Evolutionary conservation across 2,888 invertebrate species (phyloP), one percentile per base, ranked within the genome.

Genomic region (Lucinisca nassula): DNA sequence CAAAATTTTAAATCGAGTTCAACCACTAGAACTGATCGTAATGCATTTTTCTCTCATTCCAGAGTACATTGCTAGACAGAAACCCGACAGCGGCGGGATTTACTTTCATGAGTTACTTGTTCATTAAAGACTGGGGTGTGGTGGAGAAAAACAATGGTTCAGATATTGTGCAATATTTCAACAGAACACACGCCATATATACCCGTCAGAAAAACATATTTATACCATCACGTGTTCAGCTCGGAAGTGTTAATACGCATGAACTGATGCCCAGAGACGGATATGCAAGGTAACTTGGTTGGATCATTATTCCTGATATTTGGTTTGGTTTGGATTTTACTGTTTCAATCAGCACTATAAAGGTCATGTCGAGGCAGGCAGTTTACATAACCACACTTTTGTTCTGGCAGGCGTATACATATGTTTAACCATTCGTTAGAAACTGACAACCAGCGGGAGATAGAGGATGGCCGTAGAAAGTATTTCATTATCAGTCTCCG

Each of bases 131-230:
- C 24, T 85, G 85, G 85, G 72, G 80, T 4, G 72, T 24, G 27
- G 27, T 76, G 27, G 73, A 21, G 12, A 14, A 27, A 8, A 81
- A 37, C 32, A 81, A 73, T n/a, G 73, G 77, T 4, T 85, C 81
- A 24, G 80, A 77, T 27, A 77, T 85, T 12, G 73, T 73, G 32
- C 77, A 80, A 37, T 85, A 85, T 61, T 77, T 85, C 32, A 70
- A 77, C 24, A 72, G 85, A 49, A 85, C 85, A 14, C 72, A 75
- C 14, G 81, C 80, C n/a, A 14, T 85, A 24, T 81, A 77, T 58
- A 81, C 80, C 0, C 37, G 85, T 30, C 58, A 78, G 77, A 85
- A 85, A 72, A 85, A 85, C 21, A 77, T 85, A 17, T 37, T 85
- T 40, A 51, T 85, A 27, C 80, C 72, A 40, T 10, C 67, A 0